Percentiles rank a stretch among this genome's conserved stretches.
phyloP scores from a whole-genome alignment of 2,797 vertebrate genomes.

The Ibycter americanus region DNA sequence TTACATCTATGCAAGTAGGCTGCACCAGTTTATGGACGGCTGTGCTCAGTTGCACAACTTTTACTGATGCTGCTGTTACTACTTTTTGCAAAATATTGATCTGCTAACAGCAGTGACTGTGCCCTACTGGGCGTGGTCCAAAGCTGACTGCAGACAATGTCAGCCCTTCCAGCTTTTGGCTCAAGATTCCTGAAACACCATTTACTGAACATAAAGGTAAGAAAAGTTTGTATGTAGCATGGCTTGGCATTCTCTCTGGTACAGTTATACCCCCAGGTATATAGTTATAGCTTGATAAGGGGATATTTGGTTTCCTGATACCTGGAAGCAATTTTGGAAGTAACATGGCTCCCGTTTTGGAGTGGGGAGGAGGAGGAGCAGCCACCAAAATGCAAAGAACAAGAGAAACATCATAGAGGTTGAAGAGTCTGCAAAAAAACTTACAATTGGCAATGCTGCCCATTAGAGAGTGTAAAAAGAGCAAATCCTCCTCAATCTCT shows the following conservation, averaged over 20 bases:
- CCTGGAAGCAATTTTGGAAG: background rate
- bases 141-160: background rate
- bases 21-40: rapidly evolving
- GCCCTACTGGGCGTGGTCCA: background rate
- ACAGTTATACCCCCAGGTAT: background rate
- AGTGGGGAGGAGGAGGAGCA: background rate
- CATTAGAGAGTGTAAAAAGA: background rate
- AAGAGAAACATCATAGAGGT: background rate
- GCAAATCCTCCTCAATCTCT: background rate
- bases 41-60: background rate
- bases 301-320: background rate
- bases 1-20: background rate
- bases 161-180: background rate
- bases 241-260: background rate
- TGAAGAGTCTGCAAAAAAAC: background rate
- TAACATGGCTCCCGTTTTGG: background rate
- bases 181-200: background rate
- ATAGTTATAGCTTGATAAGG: background rate
- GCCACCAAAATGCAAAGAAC: background rate
- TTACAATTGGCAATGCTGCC: background rate
- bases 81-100: background rate
- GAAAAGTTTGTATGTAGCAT: background rate
- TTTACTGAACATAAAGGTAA: background rate
- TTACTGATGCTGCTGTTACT: rapidly evolving
- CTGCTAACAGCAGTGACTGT: background rate